phyloP scores from a whole-genome alignment of 2,113 vertebrate species.

The Noctilio leporinus region DNA sequence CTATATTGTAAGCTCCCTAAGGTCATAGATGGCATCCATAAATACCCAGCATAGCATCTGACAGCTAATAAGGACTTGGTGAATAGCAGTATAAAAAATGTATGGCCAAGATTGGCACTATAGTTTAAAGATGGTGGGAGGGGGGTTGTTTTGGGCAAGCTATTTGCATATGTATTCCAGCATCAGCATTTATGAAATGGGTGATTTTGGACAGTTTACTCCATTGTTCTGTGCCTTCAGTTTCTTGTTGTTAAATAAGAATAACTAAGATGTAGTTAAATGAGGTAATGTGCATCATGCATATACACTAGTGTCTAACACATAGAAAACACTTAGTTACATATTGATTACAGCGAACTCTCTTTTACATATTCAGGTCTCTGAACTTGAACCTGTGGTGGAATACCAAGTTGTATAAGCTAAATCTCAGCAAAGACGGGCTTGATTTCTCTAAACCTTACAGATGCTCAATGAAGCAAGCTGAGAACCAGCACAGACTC shows the following conservation, averaged over 20 bases:
- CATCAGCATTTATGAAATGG: background rate
- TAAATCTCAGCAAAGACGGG: background rate
- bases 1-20: background rate
- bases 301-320: background rate
- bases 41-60: background rate
- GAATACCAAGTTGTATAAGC: background rate
- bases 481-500: background rate
- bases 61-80: background rate
- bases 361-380: background rate
- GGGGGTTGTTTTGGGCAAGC: background rate
- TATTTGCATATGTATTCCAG: background rate
- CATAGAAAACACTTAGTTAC: background rate
- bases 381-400: background rate
- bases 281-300: background rate
- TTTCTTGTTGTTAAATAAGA: background rate
- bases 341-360: background rate
- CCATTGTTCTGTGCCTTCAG: background rate
- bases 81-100: background rate
- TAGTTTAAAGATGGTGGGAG: background rate
- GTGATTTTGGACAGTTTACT: background rate
- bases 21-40: background rate
- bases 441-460: background rate
- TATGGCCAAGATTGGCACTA: background rate
- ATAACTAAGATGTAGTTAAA: background rate
- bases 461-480: background rate